These are phyloP conservation scores for Gallinago paraguaiae DNA, from an alignment of 2,113 vertebrate genomes.

Conservation along the genomic window DNA sequence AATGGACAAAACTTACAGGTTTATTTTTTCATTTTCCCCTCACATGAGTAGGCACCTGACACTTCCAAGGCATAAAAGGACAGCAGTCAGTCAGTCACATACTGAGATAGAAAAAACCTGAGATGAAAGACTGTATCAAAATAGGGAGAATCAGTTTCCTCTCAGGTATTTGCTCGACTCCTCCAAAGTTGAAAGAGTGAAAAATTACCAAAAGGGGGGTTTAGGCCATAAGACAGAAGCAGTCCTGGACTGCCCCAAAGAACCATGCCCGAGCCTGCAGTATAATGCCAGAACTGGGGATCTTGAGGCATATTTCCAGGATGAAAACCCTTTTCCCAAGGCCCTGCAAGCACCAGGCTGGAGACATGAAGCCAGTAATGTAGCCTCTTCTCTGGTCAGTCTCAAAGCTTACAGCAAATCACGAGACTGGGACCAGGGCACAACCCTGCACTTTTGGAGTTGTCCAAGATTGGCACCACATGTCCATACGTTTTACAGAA, in stretches of 20 bases:
- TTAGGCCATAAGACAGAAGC: not conserved
- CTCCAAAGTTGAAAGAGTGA: not conserved
- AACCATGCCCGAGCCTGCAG: not conserved
- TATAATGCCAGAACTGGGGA: not conserved
- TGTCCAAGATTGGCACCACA: not conserved
- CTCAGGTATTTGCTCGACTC: not conserved
- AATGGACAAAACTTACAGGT: not conserved
- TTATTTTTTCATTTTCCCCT: not conserved
- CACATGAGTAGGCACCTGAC: not conserved
- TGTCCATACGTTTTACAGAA: not conserved
- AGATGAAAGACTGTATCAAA: not conserved
- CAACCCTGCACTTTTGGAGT: not conserved
- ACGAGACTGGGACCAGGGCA: not conserved
- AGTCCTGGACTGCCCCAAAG: not conserved
- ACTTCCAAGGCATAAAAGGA: not conserved
- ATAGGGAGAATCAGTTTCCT: not conserved
- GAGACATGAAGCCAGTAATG: accelerated
- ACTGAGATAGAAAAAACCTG: not conserved
- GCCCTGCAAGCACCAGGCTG: not conserved
- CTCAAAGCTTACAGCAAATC: not conserved
- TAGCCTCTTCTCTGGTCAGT: not conserved
- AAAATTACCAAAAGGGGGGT: not conserved
- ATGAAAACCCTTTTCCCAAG: not conserved
- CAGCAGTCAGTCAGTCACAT: not conserved
- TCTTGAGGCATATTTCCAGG: not conserved